A percentile compares a stretch with the other conserved stretches of the same genome.
These are phyloP conservation scores for Nasonia vitripennis DNA, from an alignment of 1,140 invertebrate species.

Conservation along the genomic window DNA sequence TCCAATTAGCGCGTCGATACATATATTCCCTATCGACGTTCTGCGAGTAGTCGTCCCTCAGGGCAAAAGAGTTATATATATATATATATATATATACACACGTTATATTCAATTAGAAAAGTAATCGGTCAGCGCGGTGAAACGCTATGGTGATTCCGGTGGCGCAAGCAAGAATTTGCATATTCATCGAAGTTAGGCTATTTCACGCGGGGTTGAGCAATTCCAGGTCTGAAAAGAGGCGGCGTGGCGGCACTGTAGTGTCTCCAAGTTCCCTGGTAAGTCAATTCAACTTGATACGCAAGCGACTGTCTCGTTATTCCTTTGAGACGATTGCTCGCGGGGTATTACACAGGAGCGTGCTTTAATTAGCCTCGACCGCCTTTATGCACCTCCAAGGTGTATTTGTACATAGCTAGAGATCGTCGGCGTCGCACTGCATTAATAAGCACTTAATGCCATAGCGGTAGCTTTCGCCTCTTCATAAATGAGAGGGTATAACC, in stretches of 20 bases:
- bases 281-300: neutral
- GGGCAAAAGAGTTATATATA: neutral
- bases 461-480: neutral
- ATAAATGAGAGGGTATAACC: conserved; percentile 9
- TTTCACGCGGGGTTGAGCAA: neutral
- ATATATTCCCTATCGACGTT: too few relatives aligned
- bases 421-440: neutral
- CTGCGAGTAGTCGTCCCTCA: too few relatives aligned
- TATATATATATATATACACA: too few relatives aligned
- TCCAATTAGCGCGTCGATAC: too few relatives aligned
- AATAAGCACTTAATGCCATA: conserved; percentile 19
- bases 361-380: neutral
- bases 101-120: conserved; percentile 1
- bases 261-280: neutral
- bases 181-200: neutral
- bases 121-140: neutral
- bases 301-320: neutral
- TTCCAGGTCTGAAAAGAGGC: neutral
- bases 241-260: neutral
- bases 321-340: neutral
- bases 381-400: neutral
- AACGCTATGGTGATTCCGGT: neutral
- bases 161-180: neutral
- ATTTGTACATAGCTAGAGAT: neutral
- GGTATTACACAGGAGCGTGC: neutral